phyloP scores from a whole-genome alignment of 2,888 invertebrate genomes.

The Drosophila colorata region DNA sequence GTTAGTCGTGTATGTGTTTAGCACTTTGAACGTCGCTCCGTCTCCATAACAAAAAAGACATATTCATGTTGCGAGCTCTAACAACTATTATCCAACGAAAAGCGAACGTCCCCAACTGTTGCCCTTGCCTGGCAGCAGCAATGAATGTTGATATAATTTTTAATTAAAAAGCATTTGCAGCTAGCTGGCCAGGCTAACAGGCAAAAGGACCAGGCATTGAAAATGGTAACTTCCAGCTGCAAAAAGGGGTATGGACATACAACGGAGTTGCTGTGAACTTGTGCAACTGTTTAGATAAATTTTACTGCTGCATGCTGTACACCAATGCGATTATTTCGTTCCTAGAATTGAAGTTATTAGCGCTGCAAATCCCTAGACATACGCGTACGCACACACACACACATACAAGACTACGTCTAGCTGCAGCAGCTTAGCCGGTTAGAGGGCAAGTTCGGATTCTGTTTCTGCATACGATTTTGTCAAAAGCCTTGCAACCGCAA shows the following conservation, averaged over 20 bases:
- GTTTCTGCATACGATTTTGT: constrained; percentile 57
- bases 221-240: constrained; percentile 9
- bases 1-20: constrained; percentile 18
- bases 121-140: constrained; percentile 48
- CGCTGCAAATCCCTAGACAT: constrained; percentile 44
- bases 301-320: constrained; percentile 13
- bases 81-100: constrained; percentile 47
- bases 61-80: constrained; percentile 31
- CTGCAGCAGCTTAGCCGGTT: constrained; percentile 27
- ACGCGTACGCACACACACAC: constrained; percentile 5
- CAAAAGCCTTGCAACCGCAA: constrained; percentile 38
- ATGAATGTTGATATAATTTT: constrained; percentile 73
- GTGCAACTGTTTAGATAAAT: constrained; percentile 64
- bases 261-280: constrained; percentile 36
- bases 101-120: constrained; percentile 30
- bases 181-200: constrained; percentile 19
- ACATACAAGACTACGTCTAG: constrained; percentile 1
- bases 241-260: background rate
- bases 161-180: constrained; percentile 74
- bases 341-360: constrained; percentile 54
- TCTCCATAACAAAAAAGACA: constrained; percentile 36
- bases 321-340: constrained; percentile 19
- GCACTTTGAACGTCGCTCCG: constrained; percentile 30
- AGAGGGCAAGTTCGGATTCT: constrained; percentile 40
- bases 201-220: constrained; percentile 6